These are phyloP conservation scores for Podiceps cristatus DNA, from an alignment of 2,113 vertebrate species.

Conservation along the genomic window DNA sequence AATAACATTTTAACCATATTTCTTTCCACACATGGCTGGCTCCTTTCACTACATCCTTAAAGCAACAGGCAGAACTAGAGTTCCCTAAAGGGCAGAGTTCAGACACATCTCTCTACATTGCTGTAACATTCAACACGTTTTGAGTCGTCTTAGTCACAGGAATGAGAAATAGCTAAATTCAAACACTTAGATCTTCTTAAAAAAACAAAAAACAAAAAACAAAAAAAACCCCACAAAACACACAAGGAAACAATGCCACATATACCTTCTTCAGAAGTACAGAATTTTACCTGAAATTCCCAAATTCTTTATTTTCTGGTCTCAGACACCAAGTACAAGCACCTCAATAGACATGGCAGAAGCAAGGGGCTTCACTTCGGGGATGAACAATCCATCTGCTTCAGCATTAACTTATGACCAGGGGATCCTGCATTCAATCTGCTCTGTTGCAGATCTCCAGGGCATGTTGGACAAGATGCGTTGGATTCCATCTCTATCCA, in stretches of 20 bases:
- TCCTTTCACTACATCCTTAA: neutral
- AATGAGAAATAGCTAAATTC: neutral
- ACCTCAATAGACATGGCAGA: neutral
- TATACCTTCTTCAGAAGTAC: neutral
- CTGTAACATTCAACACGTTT: neutral
- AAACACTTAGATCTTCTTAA: neutral
- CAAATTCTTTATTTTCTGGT: neutral
- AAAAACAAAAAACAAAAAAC: neutral
- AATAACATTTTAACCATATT: neutral
- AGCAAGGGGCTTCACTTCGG: neutral
- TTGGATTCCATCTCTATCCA: neutral
- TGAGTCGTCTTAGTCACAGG: neutral
- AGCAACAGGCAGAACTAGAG: neutral
- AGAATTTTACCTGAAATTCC: neutral
- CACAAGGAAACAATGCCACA: neutral
- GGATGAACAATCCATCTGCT: neutral
- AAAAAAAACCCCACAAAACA: too few relatives aligned
- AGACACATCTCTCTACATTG: neutral
- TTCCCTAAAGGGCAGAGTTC: neutral
- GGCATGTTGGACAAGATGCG: neutral
- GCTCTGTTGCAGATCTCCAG: neutral
- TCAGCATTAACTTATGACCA: neutral
- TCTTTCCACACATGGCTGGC: neutral
- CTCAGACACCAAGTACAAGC: neutral
- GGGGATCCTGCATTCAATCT: neutral